Evolutionary conservation across 2,888 invertebrate genomes (phyloP).

Genomic region (Folsomia candida): DNA sequence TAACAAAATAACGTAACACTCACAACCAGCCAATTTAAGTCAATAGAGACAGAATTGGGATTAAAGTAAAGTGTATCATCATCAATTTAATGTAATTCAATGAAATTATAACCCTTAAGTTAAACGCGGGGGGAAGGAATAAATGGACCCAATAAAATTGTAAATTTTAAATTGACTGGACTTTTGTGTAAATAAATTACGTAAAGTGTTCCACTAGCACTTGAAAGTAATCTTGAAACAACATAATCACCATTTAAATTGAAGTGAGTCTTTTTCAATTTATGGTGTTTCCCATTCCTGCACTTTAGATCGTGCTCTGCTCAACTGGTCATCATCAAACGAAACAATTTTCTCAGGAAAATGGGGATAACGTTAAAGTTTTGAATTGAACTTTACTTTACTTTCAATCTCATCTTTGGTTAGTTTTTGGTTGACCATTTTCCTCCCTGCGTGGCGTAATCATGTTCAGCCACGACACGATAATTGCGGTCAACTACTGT

Average conservation of each 20-base stretch:
- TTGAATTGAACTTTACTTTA: too few species aligned
- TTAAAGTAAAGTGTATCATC: not conserved
- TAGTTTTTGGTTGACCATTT: too few species aligned
- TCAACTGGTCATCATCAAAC: not conserved
- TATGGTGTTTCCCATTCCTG: not conserved
- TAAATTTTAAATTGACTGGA: not conserved
- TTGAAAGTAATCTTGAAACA: not conserved
- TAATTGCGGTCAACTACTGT: not conserved
- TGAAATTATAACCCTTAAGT: not conserved
- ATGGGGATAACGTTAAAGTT: too few species aligned
- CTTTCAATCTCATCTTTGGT: too few species aligned
- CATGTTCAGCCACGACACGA: not conserved
- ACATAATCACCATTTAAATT: conserved; percentile 2
- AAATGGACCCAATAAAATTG: not conserved
- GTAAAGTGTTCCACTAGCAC: too few species aligned
- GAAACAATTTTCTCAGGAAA: not conserved
- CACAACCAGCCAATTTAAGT: not conserved
- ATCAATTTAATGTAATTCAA: conserved; percentile 3
- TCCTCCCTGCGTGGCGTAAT: too few species aligned
- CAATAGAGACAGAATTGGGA: not conserved
- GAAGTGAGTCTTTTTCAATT: not conserved
- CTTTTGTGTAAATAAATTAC: too few species aligned
- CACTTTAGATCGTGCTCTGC: not conserved
- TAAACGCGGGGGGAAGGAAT: not conserved
- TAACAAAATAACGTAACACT: too few species aligned